Evolutionary conservation across 2,888 invertebrate species (phyloP), one percentile per base, ranked within the genome.

Genomic region (Fragum fragum): DNA sequence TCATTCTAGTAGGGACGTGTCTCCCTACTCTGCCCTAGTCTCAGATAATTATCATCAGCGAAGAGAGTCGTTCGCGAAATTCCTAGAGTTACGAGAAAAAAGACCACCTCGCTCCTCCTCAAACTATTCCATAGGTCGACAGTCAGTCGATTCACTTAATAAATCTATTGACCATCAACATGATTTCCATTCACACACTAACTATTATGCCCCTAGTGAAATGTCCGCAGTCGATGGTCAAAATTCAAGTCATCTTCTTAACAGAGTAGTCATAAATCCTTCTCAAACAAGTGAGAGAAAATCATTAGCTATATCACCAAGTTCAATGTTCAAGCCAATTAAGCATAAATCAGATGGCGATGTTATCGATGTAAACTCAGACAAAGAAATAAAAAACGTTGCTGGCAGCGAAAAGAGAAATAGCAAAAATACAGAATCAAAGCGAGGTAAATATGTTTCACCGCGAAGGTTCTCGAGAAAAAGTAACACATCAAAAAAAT

Each of bases 41-140:
- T 69, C 73, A n/a, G 53, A 52, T 1, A 32, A 76, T 18, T 57
- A 73, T 28, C 63, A 72, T 29, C 69, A 26, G 16, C 76, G 72
- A n/a, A 61, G 81, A 9, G 78, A 82, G n/a, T 78, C 81, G 16
- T 78, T 78, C 47, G 63, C 78, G 11, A 39, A 74, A n/a, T 82
- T 82, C 63, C 29, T 82, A 29, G 36, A 74, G 61, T 47, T 82
- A 75, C 55, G 78, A 63, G 70, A 75, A 21, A 82, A 36, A 1
- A 72, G 57, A 73, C 75, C 77, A 32, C 68, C 69, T n/a, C 63
- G 59, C 21, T 61, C 74, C n/a, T 52, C 81, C 14, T 77, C 76
- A 11, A 63, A 52, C 32, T 59, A 69, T 26, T 69, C 69, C n/a
- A 29, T 52, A 7, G 53, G 63, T 28, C 42, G 52, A 16, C 32